Percentiles rank a stretch among this genome's conserved stretches.
These are phyloP conservation scores for Drosophila albomicans DNA, from an alignment of 1,140 invertebrate genomes.

Conservation along the genomic window DNA sequence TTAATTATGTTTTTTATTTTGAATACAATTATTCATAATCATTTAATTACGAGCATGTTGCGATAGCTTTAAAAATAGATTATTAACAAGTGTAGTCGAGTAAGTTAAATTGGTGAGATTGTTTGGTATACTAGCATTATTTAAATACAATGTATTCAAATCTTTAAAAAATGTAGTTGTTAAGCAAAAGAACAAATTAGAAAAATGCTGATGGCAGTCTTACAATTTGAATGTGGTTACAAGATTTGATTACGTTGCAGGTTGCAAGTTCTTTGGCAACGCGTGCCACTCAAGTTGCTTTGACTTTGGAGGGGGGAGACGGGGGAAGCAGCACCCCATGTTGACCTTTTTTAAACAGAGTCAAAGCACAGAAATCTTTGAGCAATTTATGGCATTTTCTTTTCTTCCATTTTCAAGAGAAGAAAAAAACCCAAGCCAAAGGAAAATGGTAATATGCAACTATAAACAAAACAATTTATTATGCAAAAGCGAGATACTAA, in stretches of 20 bases:
- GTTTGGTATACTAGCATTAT: constrained; percentile 30
- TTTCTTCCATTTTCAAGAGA: background rate
- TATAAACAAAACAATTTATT: constrained; percentile 49
- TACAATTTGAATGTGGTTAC: constrained; percentile 9
- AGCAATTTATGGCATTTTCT: constrained; percentile 37
- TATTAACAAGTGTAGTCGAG: constrained; percentile 16
- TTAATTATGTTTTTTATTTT: constrained; percentile 32
- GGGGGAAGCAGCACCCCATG: constrained; percentile 7
- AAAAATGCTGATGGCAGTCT: background rate
- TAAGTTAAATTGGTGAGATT: constrained; percentile 6
- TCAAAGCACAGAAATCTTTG: constrained; percentile 24
- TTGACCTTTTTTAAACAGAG: constrained; percentile 26
- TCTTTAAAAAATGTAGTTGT: constrained; percentile 18
- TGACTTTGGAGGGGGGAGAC: background rate
- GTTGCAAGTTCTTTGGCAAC: constrained; percentile 8
- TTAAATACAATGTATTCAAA: constrained; percentile 57
- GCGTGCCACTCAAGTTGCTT: constrained; percentile 8
- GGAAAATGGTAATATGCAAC: constrained; percentile 30
- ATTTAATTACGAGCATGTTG: constrained; percentile 18
- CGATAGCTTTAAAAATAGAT: constrained; percentile 31
- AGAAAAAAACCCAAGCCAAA: background rate
- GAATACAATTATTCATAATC: constrained; percentile 18
- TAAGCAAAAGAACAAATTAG: constrained; percentile 13
- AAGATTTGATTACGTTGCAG: constrained; percentile 16
- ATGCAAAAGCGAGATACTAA: constrained; percentile 49